Evolutionary conservation across 2,113 vertebrate genomes (phyloP), one percentile per base, ranked within the genome.

Genomic region (Capreolus pygargus): DNA sequence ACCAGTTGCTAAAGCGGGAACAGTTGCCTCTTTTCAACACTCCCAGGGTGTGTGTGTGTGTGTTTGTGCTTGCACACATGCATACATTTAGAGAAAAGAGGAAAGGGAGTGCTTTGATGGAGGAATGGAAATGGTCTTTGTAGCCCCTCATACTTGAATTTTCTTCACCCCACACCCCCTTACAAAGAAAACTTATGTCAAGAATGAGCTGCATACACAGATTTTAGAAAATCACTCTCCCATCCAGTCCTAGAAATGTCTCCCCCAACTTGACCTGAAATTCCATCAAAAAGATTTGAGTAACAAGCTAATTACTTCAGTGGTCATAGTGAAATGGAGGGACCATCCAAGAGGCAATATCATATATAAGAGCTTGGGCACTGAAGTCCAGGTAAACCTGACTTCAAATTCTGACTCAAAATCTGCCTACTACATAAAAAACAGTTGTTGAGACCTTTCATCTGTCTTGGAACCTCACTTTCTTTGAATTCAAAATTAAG

Each of bases 391-490:
- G 78, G 64, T 91, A 74, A 92, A 96, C 27, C 27, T 92, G 81
- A 39, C 21, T 97, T 97, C 61, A 91, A 30, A 91, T 96, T 94
- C n/a, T 47, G 84, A 33, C 94, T 94, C 64, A 14, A 91, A 94
- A 95, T 87, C 64, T 92, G 21, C 60, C 64, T 85, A 92, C 70
- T 96, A 64, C 83, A 15, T 93, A 86, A 70, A 86, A 70, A 92
- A 90, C 23, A 91, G 57, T 81, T 90, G 9, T 58, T 89, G 23
- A 96, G 36, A 81, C 27, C 33, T 91, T 96, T 79, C 54, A 61
- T 95, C 45, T 95, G 28, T 83, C 64, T 95, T 87, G 57, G 39
- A 95, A 95, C 39, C 47, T 84, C 81, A 89, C n/a, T 94, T 92
- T 94, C 64, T 36, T 89, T 70, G 39, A 45, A 33, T 95, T 94